Conservation (phyloP, 2,113 vertebrate genomes). For the Donacobius atricapilla region DNA sequence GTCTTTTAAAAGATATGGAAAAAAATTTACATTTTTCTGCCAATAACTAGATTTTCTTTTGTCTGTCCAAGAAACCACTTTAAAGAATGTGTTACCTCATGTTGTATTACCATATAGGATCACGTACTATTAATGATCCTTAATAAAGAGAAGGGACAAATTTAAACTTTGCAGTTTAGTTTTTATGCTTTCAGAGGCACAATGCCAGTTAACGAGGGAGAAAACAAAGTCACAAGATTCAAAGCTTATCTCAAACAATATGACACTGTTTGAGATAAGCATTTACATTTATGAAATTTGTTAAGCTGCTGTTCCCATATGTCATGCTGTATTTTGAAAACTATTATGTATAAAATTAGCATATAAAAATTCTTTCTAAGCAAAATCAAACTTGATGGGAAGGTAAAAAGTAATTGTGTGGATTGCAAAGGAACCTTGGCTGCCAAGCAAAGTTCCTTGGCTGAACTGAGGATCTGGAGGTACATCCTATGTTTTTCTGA, state of each 20-base stretch:
- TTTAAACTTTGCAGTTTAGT: background rate
- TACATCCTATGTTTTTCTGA: fast-evolving
- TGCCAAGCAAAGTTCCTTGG: background rate
- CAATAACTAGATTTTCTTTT: background rate
- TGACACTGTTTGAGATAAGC: background rate
- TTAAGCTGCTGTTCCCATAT: background rate
- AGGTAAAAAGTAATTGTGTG: background rate
- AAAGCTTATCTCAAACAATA: background rate
- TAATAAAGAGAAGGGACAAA: background rate
- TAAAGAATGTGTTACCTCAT: background rate
- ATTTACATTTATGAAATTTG: background rate
- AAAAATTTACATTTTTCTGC: fast-evolving
- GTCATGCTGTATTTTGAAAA: background rate
- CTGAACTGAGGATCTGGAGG: background rate
- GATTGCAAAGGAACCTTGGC: background rate
- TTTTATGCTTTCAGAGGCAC: background rate
- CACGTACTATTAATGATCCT: background rate
- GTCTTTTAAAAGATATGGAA: background rate
- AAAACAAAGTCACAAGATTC: background rate
- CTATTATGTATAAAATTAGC: background rate
- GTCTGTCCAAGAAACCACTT: background rate
- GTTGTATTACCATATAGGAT: background rate
- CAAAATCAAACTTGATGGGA: background rate
- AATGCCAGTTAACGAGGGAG: background rate
- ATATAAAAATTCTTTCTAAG: background rate